phyloP scores from a whole-genome alignment of 2,888 invertebrate species.

The Horisme vitalbata region DNA sequence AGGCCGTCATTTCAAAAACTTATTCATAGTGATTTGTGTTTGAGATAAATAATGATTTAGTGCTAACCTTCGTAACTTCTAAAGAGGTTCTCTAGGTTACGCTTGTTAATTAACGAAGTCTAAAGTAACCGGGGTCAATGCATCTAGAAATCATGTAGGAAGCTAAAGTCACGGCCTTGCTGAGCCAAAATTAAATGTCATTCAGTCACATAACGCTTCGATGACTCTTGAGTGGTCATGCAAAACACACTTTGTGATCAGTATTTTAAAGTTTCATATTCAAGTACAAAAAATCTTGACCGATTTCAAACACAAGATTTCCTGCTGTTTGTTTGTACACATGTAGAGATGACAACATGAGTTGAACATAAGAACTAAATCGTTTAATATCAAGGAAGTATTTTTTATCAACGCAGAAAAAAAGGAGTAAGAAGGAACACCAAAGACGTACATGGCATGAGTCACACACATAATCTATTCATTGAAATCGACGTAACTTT shows the following conservation, averaged over 20 bases:
- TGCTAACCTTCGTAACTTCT: constrained; percentile 11
- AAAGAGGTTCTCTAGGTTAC: neutral
- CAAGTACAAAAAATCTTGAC: neutral
- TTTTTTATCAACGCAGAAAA: constrained; percentile 37
- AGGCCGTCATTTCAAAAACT: too few relatives aligned
- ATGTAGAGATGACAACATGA: neutral
- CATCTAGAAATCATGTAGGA: constrained; percentile 41
- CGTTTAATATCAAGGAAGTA: constrained; percentile 37
- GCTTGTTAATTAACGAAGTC: constrained; percentile 18
- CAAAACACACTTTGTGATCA: constrained; percentile 12
- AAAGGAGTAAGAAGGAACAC: constrained; percentile 56
- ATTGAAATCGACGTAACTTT: constrained; percentile 46
- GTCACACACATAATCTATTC: constrained; percentile 53
- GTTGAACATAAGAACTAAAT: neutral
- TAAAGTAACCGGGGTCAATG: constrained; percentile 10
- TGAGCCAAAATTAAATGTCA: constrained; percentile 34
- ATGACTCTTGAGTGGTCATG: constrained; percentile 20
- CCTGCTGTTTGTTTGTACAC: neutral
- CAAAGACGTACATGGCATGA: constrained; percentile 44
- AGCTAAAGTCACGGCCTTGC: constrained; percentile 52
- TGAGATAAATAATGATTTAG: constrained; percentile 1
- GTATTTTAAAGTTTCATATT: neutral
- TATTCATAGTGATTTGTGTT: too few relatives aligned
- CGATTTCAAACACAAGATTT: neutral
- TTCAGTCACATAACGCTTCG: constrained; percentile 28